A percentile compares a stretch with the other conserved stretches of the same genome.
These are phyloP conservation scores for Lasioglossum zephyrum DNA, from an alignment of 2,888 invertebrate species.

Conservation along the genomic window DNA sequence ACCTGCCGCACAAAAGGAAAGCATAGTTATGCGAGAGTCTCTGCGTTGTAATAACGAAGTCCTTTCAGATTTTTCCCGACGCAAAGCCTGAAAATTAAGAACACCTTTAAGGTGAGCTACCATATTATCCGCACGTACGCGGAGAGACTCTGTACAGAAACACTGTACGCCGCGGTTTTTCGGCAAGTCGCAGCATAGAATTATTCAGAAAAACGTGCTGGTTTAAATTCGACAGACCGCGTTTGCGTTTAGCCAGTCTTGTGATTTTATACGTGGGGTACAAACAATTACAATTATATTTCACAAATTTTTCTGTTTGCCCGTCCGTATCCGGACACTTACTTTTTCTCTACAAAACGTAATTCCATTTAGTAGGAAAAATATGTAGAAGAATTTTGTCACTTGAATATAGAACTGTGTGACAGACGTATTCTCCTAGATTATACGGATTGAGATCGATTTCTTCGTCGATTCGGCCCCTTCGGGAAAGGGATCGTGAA, in stretches of 20 bases:
- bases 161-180: neutral
- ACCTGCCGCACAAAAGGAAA: constrained; percentile 5
- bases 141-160: too few species aligned
- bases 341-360: too few species aligned
- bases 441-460: neutral
- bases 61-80: constrained; percentile 1
- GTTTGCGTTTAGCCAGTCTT: neutral
- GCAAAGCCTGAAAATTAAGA: constrained; percentile 34
- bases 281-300: neutral
- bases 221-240: neutral
- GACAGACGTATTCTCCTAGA: neutral
- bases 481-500: neutral
- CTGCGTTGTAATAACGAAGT: constrained; percentile 28
- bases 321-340: too few species aligned
- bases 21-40: constrained; percentile 20
- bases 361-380: too few species aligned
- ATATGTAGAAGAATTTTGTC: too few species aligned
- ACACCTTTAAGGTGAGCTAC: constrained; percentile 14
- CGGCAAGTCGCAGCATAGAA: neutral
- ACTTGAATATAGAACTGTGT: neutral
- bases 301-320: too few species aligned
- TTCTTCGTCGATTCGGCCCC: neutral
- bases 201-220: neutral
- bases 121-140: neutral
- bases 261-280: neutral